Percentiles rank a stretch among this genome's conserved stretches.
Conservation (phyloP, 2,797 vertebrate genomes). For the Scolopax rusticola region DNA sequence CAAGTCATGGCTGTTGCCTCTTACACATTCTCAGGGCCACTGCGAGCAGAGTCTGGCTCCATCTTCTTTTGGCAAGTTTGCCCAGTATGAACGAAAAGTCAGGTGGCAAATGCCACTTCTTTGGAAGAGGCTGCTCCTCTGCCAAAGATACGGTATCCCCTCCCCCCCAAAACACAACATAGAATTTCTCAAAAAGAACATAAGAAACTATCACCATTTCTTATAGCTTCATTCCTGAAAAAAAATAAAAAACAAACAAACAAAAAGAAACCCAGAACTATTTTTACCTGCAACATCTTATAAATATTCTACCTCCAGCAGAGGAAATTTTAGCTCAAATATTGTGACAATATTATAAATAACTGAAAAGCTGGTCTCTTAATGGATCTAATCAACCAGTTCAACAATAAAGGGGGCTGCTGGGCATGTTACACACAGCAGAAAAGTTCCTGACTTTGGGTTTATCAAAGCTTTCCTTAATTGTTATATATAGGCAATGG, state of each 20-base stretch:
- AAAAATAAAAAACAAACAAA: not conserved
- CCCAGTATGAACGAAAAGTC: not conserved
- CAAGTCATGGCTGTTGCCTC: not conserved
- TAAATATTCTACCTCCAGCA: constrained; percentile 31
- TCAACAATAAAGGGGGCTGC: not conserved
- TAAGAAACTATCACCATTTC: not conserved
- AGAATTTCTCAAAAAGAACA: not conserved
- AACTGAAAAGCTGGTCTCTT: not conserved
- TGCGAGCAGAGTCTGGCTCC: not conserved
- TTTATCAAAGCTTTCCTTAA: not conserved
- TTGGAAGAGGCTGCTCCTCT: not conserved
- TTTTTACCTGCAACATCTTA: constrained; percentile 53
- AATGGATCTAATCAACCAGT: not conserved
- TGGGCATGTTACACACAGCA: not conserved
- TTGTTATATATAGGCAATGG: not conserved
- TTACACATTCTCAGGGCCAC: not conserved
- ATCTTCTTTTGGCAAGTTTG: not conserved
- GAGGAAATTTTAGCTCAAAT: constrained; percentile 48
- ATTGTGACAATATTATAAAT: constrained; percentile 54
- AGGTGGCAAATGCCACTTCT: not conserved
- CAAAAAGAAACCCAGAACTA: not conserved
- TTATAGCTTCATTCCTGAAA: not conserved
- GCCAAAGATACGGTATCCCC: not conserved
- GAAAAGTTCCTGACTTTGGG: not conserved
- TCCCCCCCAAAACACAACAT: not conserved